Conservation (phyloP, 2,113 vertebrate genomes). For the Gambusia holbrooki region DNA sequence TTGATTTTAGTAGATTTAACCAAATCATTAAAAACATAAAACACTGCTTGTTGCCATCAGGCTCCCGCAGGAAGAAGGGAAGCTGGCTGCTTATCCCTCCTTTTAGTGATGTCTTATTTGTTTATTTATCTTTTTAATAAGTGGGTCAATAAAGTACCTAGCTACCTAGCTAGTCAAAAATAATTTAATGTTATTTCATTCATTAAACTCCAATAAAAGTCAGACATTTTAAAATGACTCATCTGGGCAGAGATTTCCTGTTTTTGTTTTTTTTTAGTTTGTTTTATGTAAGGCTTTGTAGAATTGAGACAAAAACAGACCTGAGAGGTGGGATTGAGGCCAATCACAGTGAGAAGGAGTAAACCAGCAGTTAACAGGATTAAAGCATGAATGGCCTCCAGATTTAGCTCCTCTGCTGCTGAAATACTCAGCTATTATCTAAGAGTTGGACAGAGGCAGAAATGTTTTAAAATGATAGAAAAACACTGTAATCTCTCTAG, state of each 20-base stretch:
- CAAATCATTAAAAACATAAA: neutral
- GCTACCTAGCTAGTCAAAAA: neutral
- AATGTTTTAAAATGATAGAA: neutral
- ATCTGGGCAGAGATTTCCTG: neutral
- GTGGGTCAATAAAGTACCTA: neutral
- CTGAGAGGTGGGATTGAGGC: slow-evolving; percentile 66
- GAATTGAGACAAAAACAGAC: slow-evolving; percentile 52
- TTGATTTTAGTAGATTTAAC: neutral
- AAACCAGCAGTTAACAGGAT: slow-evolving; percentile 63
- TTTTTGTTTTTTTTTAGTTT: neutral
- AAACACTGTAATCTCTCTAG: neutral
- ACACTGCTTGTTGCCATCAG: no score
- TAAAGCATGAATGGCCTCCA: slow-evolving; percentile 22
- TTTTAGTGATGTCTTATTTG: neutral
- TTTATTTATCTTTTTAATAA: neutral
- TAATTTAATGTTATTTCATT: neutral
- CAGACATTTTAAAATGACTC: neutral
- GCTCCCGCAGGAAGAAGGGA: no score
- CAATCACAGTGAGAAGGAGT: slow-evolving; percentile 41
- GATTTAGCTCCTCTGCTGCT: slow-evolving; percentile 25
- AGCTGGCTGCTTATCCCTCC: no score
- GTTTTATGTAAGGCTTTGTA: slow-evolving; percentile 46
- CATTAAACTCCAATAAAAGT: neutral
- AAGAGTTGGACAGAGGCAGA: neutral
- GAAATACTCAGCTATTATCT: neutral